Conservation (phyloP, 2,113 vertebrate genomes). For the Gallinago media region DNA sequence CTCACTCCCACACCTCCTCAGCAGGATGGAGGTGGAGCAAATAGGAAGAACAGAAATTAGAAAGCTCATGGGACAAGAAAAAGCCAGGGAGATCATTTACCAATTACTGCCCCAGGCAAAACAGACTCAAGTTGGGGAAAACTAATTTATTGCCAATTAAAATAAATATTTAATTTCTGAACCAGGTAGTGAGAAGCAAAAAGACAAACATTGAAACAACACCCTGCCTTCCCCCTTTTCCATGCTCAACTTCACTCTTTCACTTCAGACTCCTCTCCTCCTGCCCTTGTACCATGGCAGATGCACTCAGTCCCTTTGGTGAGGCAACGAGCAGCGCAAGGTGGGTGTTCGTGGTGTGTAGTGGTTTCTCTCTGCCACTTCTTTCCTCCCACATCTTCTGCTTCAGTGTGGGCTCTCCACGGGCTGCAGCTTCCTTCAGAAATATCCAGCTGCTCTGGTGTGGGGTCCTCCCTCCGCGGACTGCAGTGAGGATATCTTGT, state of each 20-base stretch:
- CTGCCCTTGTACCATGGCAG: too few species aligned
- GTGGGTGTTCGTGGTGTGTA: rapidly evolving
- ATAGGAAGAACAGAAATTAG: background rate
- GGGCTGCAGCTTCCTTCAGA: background rate
- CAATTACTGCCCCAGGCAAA: background rate
- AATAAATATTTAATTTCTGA: background rate
- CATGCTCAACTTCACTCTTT: background rate
- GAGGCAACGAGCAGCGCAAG: rapidly evolving
- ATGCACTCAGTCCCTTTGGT: background rate
- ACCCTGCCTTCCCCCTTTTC: background rate
- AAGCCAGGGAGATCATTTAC: background rate
- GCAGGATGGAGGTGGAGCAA: background rate
- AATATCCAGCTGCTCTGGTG: background rate
- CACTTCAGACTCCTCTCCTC: background rate
- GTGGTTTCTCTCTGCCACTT: background rate
- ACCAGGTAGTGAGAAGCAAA: background rate
- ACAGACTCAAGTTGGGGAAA: background rate
- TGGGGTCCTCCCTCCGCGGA: background rate
- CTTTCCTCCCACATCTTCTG: background rate
- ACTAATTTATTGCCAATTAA: background rate
- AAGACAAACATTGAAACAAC: background rate
- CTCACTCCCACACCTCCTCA: background rate
- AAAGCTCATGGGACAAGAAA: background rate
- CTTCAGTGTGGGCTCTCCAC: background rate
- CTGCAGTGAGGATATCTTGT: background rate